A percentile compares a stretch with the other conserved stretches of the same genome.
Conservation (phyloP, 1,140 invertebrate species). For the Apis dorsata region DNA sequence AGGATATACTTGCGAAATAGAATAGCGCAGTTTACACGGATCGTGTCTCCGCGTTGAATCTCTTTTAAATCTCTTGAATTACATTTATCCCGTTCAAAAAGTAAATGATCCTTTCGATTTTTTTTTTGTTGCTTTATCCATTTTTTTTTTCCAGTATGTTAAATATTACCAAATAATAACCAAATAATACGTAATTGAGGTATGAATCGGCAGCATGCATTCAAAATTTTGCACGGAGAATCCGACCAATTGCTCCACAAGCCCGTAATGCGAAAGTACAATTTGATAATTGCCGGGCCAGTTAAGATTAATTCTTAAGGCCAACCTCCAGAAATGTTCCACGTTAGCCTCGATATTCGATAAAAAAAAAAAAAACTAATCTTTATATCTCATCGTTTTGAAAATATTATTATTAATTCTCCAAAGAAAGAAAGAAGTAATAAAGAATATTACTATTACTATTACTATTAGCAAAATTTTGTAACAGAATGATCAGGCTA, state of each 20-base stretch:
- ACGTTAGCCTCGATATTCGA: no score
- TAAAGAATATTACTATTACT: no score
- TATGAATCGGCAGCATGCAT: not conserved
- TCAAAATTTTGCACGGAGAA: not conserved
- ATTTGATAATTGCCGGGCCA: slow-evolving; percentile 20
- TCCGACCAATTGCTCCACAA: not conserved
- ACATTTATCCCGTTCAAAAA: not conserved
- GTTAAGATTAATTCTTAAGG: slow-evolving; percentile 4
- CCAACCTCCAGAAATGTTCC: not conserved
- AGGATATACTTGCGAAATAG: slow-evolving; percentile 6
- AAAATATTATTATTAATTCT: no score
- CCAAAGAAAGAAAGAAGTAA: no score
- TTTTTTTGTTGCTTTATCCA: no score
- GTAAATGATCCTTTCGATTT: not conserved
- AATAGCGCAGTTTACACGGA: not conserved
- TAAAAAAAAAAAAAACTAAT: not conserved
- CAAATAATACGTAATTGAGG: not conserved
- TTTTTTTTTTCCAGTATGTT: not conserved
- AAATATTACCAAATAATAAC: not conserved
- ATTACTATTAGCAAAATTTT: not conserved
- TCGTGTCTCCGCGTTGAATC: not conserved
- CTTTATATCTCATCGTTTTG: not conserved
- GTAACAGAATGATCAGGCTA: not conserved
- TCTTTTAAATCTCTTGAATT: not conserved
- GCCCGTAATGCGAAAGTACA: slow-evolving; percentile 10